Evolutionary conservation across 2,888 invertebrate genomes (phyloP).

Genomic region (Protonemura montana): DNA sequence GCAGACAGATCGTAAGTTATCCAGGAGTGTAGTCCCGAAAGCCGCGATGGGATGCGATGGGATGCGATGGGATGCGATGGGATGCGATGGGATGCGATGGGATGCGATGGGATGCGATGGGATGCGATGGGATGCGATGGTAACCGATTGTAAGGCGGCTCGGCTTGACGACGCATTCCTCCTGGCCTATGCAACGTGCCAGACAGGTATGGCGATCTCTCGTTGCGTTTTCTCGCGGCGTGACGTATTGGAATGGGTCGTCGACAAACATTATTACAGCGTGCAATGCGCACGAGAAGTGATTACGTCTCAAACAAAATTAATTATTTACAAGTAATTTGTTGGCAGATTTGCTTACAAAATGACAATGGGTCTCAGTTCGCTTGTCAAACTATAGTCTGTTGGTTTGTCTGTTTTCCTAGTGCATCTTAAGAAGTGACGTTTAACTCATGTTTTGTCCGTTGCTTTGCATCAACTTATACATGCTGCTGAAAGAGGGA

Average conservation of each 20-base stretch:
- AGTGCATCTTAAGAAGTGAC: too few relatives aligned
- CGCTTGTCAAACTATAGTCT: too few relatives aligned
- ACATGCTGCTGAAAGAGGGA: too few relatives aligned
- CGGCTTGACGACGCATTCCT: too few relatives aligned
- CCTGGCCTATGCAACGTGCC: constrained; percentile 23
- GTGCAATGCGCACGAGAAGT: background rate
- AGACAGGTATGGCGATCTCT: background rate
- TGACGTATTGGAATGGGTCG: constrained; percentile 31
- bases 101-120: too few relatives aligned
- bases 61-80: too few relatives aligned
- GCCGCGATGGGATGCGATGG: background rate
- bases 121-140: too few relatives aligned
- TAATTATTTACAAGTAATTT: constrained; percentile 28
- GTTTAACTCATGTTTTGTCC: too few relatives aligned
- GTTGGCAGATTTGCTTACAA: background rate
- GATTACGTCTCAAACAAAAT: constrained; percentile 35
- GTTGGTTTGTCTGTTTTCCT: too few relatives aligned
- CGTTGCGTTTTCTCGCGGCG: background rate
- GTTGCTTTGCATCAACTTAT: too few relatives aligned
- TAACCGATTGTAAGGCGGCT: constrained; percentile 33
- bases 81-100: too few relatives aligned
- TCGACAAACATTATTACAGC: constrained; percentile 41
- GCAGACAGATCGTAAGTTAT: constrained; percentile 33
- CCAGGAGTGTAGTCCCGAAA: background rate
- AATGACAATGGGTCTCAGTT: too few relatives aligned